Conservation (phyloP, 2,888 invertebrate genomes). For the Glaucopsyche alexis region DNA sequence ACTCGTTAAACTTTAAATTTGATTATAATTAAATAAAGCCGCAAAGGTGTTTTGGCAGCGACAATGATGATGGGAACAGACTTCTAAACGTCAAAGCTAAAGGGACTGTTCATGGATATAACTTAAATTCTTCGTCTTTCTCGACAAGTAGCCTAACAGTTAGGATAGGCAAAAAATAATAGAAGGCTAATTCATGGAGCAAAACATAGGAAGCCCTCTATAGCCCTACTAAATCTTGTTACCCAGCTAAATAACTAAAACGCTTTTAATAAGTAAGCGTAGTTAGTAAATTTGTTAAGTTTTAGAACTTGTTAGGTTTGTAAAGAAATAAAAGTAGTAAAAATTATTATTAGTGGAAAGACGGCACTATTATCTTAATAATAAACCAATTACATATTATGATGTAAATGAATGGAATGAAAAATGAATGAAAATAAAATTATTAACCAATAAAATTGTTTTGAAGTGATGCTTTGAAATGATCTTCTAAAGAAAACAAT, state of each 20-base stretch:
- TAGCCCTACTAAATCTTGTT: slow-evolving; percentile 30
- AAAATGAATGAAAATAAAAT: slow-evolving; percentile 48
- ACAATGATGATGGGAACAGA: slow-evolving; percentile 63
- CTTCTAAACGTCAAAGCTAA: slow-evolving; percentile 70
- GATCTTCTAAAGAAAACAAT: slow-evolving; percentile 45
- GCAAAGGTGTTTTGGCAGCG: slow-evolving; percentile 52
- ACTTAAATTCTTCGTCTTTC: neutral
- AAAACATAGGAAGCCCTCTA: slow-evolving; percentile 40
- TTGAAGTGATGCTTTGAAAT: slow-evolving; percentile 68
- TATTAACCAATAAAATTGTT: slow-evolving; percentile 44
- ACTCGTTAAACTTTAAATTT: neutral
- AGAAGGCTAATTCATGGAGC: slow-evolving; percentile 40
- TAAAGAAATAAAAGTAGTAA: slow-evolving; percentile 31
- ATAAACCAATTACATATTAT: slow-evolving; percentile 12
- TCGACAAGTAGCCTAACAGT: slow-evolving; percentile 13
- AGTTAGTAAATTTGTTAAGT: slow-evolving; percentile 51
- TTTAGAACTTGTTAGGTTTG: slow-evolving; percentile 25
- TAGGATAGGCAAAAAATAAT: slow-evolving; percentile 54
- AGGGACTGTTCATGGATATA: slow-evolving; percentile 31
- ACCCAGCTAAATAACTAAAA: slow-evolving; percentile 43
- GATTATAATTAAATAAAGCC: slow-evolving; percentile 37
- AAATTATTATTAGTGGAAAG: slow-evolving; percentile 33
- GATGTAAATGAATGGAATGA: slow-evolving; percentile 50
- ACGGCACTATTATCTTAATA: neutral
- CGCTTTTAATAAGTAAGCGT: slow-evolving; percentile 59